Percentiles rank a stretch among this genome's conserved stretches.
These are phyloP conservation scores for Netelia inedita DNA, from an alignment of 2,888 invertebrate species.

Conservation along the genomic window DNA sequence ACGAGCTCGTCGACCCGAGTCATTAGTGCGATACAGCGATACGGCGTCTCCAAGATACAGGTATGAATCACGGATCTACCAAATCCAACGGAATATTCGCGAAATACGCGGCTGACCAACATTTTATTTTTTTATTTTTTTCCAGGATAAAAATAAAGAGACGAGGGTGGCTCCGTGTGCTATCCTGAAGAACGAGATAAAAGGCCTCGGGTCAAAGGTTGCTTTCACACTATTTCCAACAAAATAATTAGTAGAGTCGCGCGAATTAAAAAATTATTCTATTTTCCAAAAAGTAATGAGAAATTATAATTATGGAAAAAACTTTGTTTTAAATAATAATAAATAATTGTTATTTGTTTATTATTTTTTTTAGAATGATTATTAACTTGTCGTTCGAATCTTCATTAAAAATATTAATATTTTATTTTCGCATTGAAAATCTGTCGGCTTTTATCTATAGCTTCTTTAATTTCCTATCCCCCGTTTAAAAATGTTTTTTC, in stretches of 20 bases:
- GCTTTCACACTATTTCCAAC: background rate
- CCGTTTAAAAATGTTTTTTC: background rate
- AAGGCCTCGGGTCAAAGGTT: background rate
- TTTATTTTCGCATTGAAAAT: too few relatives aligned
- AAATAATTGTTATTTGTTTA: too few relatives aligned
- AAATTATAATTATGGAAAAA: too few relatives aligned
- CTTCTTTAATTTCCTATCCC: background rate
- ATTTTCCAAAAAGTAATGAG: too few relatives aligned
- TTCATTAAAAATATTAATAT: too few relatives aligned
- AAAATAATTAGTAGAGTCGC: too few relatives aligned
- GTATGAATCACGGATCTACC: background rate
- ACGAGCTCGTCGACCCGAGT: constrained; percentile 34
- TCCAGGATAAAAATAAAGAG: constrained; percentile 27
- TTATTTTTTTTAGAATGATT: too few relatives aligned
- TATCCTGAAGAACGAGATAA: background rate
- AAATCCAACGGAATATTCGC: background rate
- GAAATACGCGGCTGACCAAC: constrained; percentile 15
- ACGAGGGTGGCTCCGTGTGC: background rate
- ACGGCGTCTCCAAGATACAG: background rate
- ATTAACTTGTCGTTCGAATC: too few relatives aligned
- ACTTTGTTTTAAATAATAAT: too few relatives aligned
- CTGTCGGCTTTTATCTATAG: background rate
- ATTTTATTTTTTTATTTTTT: constrained; percentile 39
- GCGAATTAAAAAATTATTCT: too few relatives aligned
- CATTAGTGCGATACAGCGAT: background rate